phyloP scores from a whole-genome alignment of 37 sponge, comb jelly and placozoan species.

The Haliclona indistincta region DNA sequence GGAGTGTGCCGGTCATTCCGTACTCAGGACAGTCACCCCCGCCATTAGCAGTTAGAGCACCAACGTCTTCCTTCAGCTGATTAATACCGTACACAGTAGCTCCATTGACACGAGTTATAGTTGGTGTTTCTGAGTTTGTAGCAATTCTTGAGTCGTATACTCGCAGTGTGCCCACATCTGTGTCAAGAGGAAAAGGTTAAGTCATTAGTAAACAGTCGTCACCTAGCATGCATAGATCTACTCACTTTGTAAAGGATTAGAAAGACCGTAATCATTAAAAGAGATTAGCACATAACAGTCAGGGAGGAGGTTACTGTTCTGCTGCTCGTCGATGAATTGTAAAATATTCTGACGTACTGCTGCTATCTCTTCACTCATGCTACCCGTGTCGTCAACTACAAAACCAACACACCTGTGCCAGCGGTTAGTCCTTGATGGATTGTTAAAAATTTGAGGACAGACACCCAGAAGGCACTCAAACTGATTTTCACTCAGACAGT shows the following conservation, averaged over 20 bases:
- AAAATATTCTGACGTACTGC: background rate
- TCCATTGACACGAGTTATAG: background rate
- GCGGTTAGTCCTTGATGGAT: no score
- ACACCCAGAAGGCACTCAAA: background rate
- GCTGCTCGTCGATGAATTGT: background rate
- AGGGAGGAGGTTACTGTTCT: background rate
- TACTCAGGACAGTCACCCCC: slow-evolving; percentile 58
- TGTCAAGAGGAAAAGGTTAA: background rate
- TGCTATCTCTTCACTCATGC: background rate
- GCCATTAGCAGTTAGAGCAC: slow-evolving; percentile 15
- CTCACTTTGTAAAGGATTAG: background rate
- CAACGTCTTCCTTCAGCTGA: background rate
- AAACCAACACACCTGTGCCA: background rate
- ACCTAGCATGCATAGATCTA: background rate
- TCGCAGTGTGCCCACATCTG: no score
- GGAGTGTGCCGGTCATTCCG: slow-evolving; percentile 11
- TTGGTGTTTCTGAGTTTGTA: no score
- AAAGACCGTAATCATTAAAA: background rate
- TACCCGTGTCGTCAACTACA: background rate
- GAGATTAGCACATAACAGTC: background rate
- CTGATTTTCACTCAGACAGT: no score
- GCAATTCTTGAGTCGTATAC: no score
- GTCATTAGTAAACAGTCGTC: background rate
- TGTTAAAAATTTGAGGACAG: background rate
- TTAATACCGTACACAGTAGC: background rate